Evolutionary conservation across 2,888 invertebrate species (phyloP), one percentile per base, ranked within the genome.

Genomic region (Clitarchus hookeri): DNA sequence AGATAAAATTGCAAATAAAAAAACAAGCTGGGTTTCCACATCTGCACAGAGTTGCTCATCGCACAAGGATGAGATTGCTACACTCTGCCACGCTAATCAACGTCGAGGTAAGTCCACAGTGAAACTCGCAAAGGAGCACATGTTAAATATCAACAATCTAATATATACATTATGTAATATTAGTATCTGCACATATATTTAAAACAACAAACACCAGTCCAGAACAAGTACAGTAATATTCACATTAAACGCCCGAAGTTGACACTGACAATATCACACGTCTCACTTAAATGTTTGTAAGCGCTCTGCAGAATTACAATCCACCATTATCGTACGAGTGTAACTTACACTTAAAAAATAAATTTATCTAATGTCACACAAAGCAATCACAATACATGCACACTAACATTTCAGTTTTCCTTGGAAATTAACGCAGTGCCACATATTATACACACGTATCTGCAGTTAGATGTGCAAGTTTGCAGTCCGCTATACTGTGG

Each of bases 141-240:
- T 19, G 65, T 65, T 65, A 65, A 65, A 65, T 65, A 65, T 65
- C 65, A 65, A 65, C 65, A 65, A 65, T 65, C 65, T 65, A 65
- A n/a, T 65, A 65, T 65, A 23, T 65, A 65, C 23, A 65, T 16
- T 23, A 65, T 65, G 11, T 11, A 11, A 65, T 65, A 65, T 65
- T 65, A 65, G n/a, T 65, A 65, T 23, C 65, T 65, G 65, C 65
- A 65, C 65, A 65, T 65, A 65, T 16, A 65, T 65, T 65, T 65
- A 16, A 65, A 65, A 65, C 65, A 65, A 65, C 65, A 65, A 65
- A 65, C 65, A 65, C 65, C 65, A 19, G 65, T 65, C 65, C 65
- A 19, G 16, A 19, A 65, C 65, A 65, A n/a, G 8, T 23, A 65
- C 65, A 65, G 16, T n/a, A 65, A n/a, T n/a, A n/a, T 65, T 19